A percentile compares a stretch with the other conserved stretches of the same genome.
phyloP scores from a whole-genome alignment of 1,140 invertebrate species.

The Bombus impatiens region DNA sequence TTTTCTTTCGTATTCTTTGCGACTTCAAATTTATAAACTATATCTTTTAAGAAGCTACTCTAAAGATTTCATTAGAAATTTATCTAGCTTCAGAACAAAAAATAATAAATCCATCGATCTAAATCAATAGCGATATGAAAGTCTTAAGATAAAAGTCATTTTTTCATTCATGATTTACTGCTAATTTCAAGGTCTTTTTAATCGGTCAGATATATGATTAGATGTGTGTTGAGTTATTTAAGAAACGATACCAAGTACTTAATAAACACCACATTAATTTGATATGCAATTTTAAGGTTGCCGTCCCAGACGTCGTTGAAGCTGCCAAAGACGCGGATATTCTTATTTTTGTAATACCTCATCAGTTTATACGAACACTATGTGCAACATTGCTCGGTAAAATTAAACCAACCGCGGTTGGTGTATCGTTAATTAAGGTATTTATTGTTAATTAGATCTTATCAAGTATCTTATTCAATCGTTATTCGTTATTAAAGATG shows the following conservation, averaged over 20 bases:
- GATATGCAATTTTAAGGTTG: slow-evolving; percentile 83
- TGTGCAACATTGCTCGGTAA: slow-evolving; percentile 86
- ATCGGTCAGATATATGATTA: background rate
- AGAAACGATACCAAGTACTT: background rate
- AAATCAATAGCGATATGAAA: background rate
- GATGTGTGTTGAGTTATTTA: background rate
- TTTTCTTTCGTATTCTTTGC: background rate
- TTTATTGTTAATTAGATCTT: background rate
- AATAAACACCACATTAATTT: background rate
- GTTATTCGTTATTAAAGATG: background rate
- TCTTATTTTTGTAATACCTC: slow-evolving; percentile 92
- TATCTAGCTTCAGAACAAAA: background rate
- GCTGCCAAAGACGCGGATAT: slow-evolving; percentile 90
- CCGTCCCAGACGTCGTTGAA: slow-evolving; percentile 90
- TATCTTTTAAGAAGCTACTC: background rate
- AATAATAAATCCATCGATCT: background rate
- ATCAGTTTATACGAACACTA: slow-evolving; percentile 89
- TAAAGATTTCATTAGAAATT: background rate
- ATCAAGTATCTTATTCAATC: background rate
- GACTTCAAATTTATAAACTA: background rate
- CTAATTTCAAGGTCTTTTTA: background rate
- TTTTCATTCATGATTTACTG: background rate
- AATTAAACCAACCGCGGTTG: slow-evolving; percentile 88
- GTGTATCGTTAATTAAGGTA: slow-evolving; percentile 91
- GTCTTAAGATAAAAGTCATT: background rate